A percentile compares a stretch with the other conserved stretches of the same genome.
Conservation (phyloP, 2,888 invertebrate genomes). For the Aromia moschata region DNA sequence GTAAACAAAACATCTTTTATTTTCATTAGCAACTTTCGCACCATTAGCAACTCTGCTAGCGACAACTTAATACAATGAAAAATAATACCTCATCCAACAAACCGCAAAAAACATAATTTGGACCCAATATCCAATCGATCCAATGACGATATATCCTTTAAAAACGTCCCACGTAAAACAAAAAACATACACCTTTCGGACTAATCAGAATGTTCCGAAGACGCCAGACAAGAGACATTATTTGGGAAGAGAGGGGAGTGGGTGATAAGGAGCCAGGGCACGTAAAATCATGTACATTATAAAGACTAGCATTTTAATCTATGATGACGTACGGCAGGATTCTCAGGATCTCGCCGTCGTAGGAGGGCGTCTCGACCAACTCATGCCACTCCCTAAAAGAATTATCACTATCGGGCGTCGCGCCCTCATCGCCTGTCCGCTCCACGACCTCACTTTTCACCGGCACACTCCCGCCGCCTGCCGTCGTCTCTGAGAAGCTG, state of each 20-base stretch:
- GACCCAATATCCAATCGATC: too few relatives aligned
- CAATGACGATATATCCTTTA: too few relatives aligned
- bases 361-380: conserved; percentile 77
- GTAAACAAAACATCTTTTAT: too few relatives aligned
- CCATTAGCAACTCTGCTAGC: too few relatives aligned
- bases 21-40: too few relatives aligned
- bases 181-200: neutral
- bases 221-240: neutral
- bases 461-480: conserved; percentile 14
- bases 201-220: neutral
- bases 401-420: conserved; percentile 40
- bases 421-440: conserved; percentile 45
- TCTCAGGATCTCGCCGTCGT: conserved; percentile 81
- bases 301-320: conserved; percentile 71
- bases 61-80: too few relatives aligned
- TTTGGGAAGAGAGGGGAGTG: neutral
- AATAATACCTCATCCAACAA: too few relatives aligned
- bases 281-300: conserved; percentile 24
- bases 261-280: conserved; percentile 23
- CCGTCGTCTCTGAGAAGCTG: conserved; percentile 59
- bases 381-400: conserved; percentile 92
- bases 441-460: conserved; percentile 39
- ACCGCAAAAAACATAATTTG: too few relatives aligned
- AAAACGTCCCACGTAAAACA: too few relatives aligned
- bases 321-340: conserved; percentile 97